phyloP scores from a whole-genome alignment of 2,113 vertebrate species.

The Garra rufa region DNA sequence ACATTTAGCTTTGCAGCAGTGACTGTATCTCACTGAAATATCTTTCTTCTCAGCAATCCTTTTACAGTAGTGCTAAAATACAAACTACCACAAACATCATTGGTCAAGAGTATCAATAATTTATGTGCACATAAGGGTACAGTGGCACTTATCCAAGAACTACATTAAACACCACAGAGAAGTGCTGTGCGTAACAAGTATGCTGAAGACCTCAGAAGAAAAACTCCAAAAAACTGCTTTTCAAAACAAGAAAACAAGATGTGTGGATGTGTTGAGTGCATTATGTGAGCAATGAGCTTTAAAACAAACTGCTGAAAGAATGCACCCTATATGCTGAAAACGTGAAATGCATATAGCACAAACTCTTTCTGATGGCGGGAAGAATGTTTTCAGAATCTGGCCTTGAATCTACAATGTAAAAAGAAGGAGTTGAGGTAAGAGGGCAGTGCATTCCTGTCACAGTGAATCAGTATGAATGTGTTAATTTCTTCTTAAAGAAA shows the following conservation, averaged over 20 bases:
- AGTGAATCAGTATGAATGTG: conserved; percentile 1
- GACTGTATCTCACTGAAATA: conserved; percentile 26
- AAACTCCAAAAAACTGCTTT: background rate
- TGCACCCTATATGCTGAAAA: background rate
- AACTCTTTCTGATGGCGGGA: background rate
- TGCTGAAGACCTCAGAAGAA: background rate
- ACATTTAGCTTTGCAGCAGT: background rate
- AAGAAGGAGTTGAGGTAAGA: background rate
- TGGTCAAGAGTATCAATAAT: conserved; percentile 32
- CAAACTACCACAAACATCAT: conserved; percentile 4
- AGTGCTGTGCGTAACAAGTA: conserved; percentile 5
- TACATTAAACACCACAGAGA: conserved; percentile 39
- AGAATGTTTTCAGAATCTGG: background rate
- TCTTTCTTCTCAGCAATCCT: conserved; percentile 10
- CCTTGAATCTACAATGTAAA: background rate
- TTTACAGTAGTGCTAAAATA: conserved; percentile 25
- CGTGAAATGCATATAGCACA: background rate
- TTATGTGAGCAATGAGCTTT: background rate
- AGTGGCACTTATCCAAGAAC: conserved; percentile 38
- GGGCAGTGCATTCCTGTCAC: conserved; percentile 24
- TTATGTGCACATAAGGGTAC: conserved; percentile 33
- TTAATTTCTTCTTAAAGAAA: background rate
- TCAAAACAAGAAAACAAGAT: background rate
- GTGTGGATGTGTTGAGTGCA: background rate
- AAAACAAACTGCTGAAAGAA: background rate